Conservation (phyloP, 2,113 vertebrate species). For the Excalfactoria chinensis region DNA sequence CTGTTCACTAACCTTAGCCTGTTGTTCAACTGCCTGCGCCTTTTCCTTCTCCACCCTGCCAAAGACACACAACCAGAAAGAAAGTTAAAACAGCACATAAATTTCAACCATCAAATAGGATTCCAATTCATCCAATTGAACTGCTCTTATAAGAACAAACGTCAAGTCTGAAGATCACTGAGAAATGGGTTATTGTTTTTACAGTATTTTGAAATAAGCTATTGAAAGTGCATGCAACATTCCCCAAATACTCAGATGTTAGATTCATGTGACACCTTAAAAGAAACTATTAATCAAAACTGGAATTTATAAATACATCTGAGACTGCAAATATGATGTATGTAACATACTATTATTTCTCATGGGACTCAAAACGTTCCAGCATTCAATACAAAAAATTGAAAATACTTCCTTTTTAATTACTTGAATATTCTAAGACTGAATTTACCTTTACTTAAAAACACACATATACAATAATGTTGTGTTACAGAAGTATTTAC, state of each 20-base stretch:
- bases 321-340: neutral
- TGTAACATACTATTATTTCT: neutral
- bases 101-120: neutral
- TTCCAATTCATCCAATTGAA: neutral
- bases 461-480: neutral
- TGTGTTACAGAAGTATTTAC: neutral
- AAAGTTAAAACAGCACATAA: slow-evolving; percentile 3
- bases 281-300: neutral
- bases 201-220: neutral
- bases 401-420: neutral
- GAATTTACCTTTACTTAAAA: neutral
- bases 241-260: neutral
- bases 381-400: neutral
- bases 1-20: slow-evolving; percentile 89
- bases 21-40: slow-evolving; percentile 89
- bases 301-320: neutral
- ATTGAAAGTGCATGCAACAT: neutral
- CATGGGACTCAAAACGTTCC: neutral
- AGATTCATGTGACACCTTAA: neutral
- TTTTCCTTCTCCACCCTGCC: slow-evolving; percentile 96
- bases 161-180: neutral
- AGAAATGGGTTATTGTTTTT: neutral
- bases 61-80: slow-evolving; percentile 55
- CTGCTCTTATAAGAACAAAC: neutral
- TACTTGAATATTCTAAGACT: neutral